phyloP scores from a whole-genome alignment of 2,888 invertebrate genomes.

The Lycophotia porphyrea region DNA sequence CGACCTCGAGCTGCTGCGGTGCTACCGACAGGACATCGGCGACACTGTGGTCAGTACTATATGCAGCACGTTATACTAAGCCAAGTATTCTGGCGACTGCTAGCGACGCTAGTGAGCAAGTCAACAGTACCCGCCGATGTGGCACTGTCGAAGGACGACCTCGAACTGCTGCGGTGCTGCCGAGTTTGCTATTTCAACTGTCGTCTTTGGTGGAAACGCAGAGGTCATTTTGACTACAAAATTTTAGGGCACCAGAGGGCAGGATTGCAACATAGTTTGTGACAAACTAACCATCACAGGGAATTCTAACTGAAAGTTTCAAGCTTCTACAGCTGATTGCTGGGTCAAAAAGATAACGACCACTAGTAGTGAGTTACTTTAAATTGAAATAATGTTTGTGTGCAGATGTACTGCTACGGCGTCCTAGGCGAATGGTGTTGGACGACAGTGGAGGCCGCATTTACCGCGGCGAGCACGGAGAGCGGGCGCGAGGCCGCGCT shows the following conservation, averaged over 20 bases:
- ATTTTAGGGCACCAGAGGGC: not conserved
- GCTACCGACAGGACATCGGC: slow-evolving; percentile 96
- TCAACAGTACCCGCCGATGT: slow-evolving; percentile 93
- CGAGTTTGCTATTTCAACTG: slow-evolving; percentile 86
- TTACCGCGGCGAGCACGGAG: slow-evolving; percentile 91
- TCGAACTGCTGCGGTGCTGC: slow-evolving; percentile 96
- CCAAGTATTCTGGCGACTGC: slow-evolving; percentile 95
- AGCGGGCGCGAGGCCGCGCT: slow-evolving; percentile 87
- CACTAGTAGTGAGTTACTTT: not conserved
- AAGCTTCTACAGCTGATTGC: not conserved
- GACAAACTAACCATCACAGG: not conserved
- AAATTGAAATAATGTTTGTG: not conserved
- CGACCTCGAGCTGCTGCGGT: slow-evolving; percentile 96
- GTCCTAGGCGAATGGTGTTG: slow-evolving; percentile 94
- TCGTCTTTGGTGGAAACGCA: not conserved
- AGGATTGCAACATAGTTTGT: not conserved
- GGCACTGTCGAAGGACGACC: slow-evolving; percentile 93
- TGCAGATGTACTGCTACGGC: slow-evolving; percentile 95
- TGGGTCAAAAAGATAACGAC: too few species aligned
- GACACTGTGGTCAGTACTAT: slow-evolving; percentile 93
- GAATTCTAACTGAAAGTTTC: not conserved
- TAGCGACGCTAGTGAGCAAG: slow-evolving; percentile 94
- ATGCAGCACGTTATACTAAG: slow-evolving; percentile 78
- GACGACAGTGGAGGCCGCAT: slow-evolving; percentile 92
- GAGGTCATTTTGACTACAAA: not conserved